Evolutionary conservation across 2,797 vertebrate species (phyloP), one percentile per base, ranked within the genome.

Genomic region (Cuculus canorus): DNA sequence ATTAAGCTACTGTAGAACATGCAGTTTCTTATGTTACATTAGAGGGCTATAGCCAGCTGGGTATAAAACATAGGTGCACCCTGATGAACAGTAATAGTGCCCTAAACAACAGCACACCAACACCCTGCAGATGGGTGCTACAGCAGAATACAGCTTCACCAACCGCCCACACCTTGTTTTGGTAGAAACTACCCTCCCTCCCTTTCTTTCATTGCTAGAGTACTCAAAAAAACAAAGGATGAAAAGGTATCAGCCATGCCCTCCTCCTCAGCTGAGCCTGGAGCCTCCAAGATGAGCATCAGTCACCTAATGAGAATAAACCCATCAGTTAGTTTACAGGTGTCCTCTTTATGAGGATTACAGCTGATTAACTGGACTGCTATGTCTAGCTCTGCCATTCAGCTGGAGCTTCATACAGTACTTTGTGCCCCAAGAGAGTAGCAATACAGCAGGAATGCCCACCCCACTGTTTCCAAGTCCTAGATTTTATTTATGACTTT

Each of bases 101-200:
- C 63, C 45, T 60, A n/a, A 82, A n/a, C 15, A 83, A 11, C 6
- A 0, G 0, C 1, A 10, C 30, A 61, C 50, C 24, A 11, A 73
- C 16, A 33, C 66, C 48, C 61, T 39, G 28, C 2, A 0, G 17
- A 4, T 14, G 9, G 2, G 7, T 60, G 28, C 48, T 45, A n/a
- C n/a, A 84, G 70, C 35, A 66, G 37, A 77, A 16, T 6, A 64
- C 11, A 37, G 28, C 60, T 60, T 25, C 64, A 57, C 16, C n/a
- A 24, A 7, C 13, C 45, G 61, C 52, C 70, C 30, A 88, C 7
- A 69, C 2, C 4, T 0, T 25, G 14, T 25, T 37, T 37, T 14
- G 35, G 64, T 35, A 87, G 65, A 57, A 85, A 60, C 71, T 45
- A 33, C 13, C 33, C 48, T 57, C 23, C 4, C 19, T 22, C 47